Evolutionary conservation across 1,140 invertebrate genomes (phyloP).

Genomic region (Phocides pigmalion): DNA sequence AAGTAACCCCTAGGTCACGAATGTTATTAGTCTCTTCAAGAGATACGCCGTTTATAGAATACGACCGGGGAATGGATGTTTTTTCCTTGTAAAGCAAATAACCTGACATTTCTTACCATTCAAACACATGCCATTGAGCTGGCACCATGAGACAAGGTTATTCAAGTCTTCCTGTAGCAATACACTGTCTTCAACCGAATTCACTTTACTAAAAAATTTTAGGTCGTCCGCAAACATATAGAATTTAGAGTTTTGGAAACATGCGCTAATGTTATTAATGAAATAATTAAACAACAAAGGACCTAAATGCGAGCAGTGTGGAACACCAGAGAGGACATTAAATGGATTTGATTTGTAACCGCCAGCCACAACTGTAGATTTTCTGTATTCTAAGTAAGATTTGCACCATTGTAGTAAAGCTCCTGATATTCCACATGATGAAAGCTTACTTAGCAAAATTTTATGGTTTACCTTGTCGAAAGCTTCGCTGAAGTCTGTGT

Average conservation of each 20-base stretch:
- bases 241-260: neutral
- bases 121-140: slow-evolving; percentile 23
- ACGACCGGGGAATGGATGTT: neutral
- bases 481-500: slow-evolving; percentile 7
- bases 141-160: slow-evolving; percentile 28
- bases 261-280: neutral
- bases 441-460: neutral
- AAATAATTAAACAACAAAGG: neutral
- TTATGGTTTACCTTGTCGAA: slow-evolving; percentile 6
- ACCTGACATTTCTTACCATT: slow-evolving; percentile 24
- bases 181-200: slow-evolving; percentile 1
- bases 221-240: slow-evolving; percentile 18
- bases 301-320: neutral
- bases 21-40: slow-evolving; percentile 18
- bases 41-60: slow-evolving; percentile 16
- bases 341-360: neutral
- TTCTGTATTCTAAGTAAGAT: neutral
- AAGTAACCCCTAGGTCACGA: too few species aligned
- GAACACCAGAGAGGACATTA: neutral
- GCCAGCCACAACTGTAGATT: neutral
- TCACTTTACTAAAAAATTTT: slow-evolving; percentile 17
- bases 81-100: slow-evolving; percentile 29
- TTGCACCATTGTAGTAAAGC: neutral
- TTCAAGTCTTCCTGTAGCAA: slow-evolving; percentile 27
- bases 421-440: neutral